A percentile compares a stretch with the other conserved stretches of the same genome.
These are phyloP conservation scores for Calameuta filiformis DNA, from an alignment of 2,888 invertebrate genomes.

Conservation along the genomic window DNA sequence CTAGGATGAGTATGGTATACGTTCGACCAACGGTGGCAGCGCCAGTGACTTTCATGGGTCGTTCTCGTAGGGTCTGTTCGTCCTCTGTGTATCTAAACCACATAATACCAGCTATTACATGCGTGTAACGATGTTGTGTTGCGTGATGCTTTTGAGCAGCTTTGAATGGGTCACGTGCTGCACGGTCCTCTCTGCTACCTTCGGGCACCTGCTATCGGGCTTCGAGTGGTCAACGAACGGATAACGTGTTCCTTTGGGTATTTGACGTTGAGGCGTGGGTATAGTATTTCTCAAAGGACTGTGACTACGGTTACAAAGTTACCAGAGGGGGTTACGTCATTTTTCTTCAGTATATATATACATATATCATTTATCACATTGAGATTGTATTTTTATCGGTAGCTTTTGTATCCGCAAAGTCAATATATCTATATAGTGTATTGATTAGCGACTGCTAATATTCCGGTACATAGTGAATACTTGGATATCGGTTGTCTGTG, in stretches of 20 bases:
- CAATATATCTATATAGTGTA: not conserved
- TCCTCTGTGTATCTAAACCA: not conserved
- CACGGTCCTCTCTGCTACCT: not conserved
- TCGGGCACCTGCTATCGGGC: not conserved
- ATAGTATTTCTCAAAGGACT: not conserved
- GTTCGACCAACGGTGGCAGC: not conserved
- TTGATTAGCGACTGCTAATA: not conserved
- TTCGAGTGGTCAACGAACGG: conserved; percentile 3
- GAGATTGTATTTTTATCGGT: not conserved
- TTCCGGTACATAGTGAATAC: not conserved
- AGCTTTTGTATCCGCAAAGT: not conserved
- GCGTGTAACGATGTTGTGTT: not conserved
- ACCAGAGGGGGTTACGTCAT: not conserved
- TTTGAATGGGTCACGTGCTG: not conserved
- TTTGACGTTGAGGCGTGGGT: not conserved
- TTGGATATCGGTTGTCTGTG: not conserved
- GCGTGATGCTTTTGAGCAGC: conserved; percentile 1
- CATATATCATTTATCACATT: not conserved
- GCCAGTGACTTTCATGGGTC: not conserved
- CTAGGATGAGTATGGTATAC: not conserved
- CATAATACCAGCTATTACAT: conserved; percentile 2
- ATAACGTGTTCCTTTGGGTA: not conserved
- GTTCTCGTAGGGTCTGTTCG: not conserved
- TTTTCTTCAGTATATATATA: not conserved
- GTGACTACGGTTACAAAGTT: not conserved